Base-by-base conservation (phyloP, 2,113 vertebrate genomes). In the Pangasianodon hypophthalmus region DNA sequence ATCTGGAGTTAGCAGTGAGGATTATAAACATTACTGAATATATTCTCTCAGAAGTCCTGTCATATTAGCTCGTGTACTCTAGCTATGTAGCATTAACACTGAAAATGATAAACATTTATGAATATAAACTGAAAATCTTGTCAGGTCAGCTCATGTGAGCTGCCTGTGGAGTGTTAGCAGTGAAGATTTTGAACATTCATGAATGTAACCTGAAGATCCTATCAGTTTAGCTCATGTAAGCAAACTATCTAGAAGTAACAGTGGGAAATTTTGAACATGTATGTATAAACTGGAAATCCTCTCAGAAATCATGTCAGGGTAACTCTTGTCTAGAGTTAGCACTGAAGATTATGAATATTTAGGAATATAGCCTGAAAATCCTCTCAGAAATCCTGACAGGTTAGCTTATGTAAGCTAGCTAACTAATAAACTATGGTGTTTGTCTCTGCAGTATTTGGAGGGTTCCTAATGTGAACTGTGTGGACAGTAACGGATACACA, bases 381-480 rank as follows among this genome's bases (percentile, higher is more conserved):
- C 73, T 41, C 8, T 81, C 19, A 44, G 6, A 80, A n/a, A 9
- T 54, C 2, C 26, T 32, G 5, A 50, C 44, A 29, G 4, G 5
- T 80, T 52, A 52, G 11, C 77, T 19, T 21, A 32, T 32, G 14
- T 11, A 48, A 26, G 10, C 48, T 73, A n/a, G 46, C 10, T 32
- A 16, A 46, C 2, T 85, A 16, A 48, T 41, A 26, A 50, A 71
- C 64, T 87, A 44, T 52, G 54, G 88, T 94, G 94, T 93, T 69
- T 81, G 6, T 71, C 1, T 88, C 50, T 85, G 37, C 91, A 92
- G 98, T 92, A 99, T 99, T 94, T 99, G 98, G 98, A 97, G 98
- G 93, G 98, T 98, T 85, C 98, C 98, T 14, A 99, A 98, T 89
- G 98, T 99, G 96, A 99, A 99, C 94, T 99, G 98, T 87, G 98